Evolutionary conservation across 1,140 invertebrate species (phyloP).

Genomic region (Microplitis demolitor): DNA sequence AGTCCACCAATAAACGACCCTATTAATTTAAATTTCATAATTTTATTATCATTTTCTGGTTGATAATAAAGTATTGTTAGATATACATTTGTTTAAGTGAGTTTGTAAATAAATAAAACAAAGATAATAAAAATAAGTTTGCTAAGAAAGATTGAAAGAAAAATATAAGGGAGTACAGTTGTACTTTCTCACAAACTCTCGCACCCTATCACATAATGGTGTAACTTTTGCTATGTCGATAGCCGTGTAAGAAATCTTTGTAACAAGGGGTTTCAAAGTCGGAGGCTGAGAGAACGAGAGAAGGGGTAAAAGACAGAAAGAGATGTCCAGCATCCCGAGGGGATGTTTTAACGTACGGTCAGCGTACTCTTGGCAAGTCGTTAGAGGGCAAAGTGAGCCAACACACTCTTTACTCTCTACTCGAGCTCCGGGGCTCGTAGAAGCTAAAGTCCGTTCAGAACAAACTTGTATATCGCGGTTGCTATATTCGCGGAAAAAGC

Average conservation of each 20-base stretch:
- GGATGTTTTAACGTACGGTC: slow-evolving; percentile 51
- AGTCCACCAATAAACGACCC: not conserved
- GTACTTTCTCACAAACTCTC: slow-evolving; percentile 28
- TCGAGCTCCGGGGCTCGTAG: too few relatives aligned
- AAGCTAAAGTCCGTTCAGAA: too few relatives aligned
- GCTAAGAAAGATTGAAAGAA: slow-evolving; percentile 3
- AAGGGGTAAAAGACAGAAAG: slow-evolving; percentile 20
- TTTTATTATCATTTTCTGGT: too few relatives aligned
- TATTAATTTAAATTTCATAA: not conserved
- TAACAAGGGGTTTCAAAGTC: not conserved
- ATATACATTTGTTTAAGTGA: too few relatives aligned
- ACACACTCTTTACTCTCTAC: not conserved
- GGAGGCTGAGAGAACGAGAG: not conserved
- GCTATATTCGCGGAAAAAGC: too few relatives aligned
- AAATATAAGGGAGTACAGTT: slow-evolving; percentile 6
- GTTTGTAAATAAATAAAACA: too few relatives aligned
- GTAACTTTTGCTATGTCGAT: slow-evolving; percentile 46
- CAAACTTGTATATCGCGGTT: too few relatives aligned
- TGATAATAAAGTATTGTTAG: too few relatives aligned
- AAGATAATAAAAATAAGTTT: too few relatives aligned
- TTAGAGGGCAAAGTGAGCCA: slow-evolving; percentile 10
- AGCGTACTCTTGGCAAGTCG: slow-evolving; percentile 30
- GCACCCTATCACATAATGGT: slow-evolving; percentile 52
- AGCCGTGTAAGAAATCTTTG: slow-evolving; percentile 27
- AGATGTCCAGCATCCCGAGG: slow-evolving; percentile 31